Conservation (phyloP, 2,888 invertebrate species). For the Dorcus parallelipipedus region DNA sequence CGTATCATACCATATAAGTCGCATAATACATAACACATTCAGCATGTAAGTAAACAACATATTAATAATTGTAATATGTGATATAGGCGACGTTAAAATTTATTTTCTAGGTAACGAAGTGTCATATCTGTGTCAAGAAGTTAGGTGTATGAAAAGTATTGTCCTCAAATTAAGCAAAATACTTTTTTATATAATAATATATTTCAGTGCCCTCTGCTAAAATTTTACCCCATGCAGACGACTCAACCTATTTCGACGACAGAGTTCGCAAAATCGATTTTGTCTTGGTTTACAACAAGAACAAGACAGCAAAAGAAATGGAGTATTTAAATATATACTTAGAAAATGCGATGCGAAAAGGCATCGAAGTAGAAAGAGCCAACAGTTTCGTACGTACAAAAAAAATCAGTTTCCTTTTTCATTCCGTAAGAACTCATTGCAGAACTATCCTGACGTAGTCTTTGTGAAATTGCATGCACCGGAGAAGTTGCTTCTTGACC, state of each 20-base stretch:
- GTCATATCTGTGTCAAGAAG: no score
- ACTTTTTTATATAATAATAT: no score
- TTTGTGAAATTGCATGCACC: conserved; percentile 44
- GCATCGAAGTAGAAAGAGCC: conserved; percentile 33
- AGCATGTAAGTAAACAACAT: no score
- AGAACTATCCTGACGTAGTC: conserved; percentile 30
- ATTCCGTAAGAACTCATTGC: conserved; percentile 4
- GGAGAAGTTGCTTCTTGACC: conserved; percentile 27
- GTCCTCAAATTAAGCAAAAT: no score
- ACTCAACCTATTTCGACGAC: conserved; percentile 21
- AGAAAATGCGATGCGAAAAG: conserved; percentile 31
- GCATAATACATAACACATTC: no score
- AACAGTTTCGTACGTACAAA: conserved; percentile 27
- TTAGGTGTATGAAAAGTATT: no score
- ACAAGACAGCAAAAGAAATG: conserved; percentile 18
- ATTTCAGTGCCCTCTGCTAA: no score
- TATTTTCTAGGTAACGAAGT: no score
- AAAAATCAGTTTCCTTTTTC: background rate
- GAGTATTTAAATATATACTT: conserved; percentile 29
- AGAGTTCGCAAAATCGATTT: conserved; percentile 34
- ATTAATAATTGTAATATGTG: no score
- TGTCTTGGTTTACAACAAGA: conserved; percentile 32
- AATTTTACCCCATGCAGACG: no score
- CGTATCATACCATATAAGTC: no score
- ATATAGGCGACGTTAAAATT: no score